Conservation (phyloP, 2,797 vertebrate genomes). For the Alfaro cultratus region DNA sequence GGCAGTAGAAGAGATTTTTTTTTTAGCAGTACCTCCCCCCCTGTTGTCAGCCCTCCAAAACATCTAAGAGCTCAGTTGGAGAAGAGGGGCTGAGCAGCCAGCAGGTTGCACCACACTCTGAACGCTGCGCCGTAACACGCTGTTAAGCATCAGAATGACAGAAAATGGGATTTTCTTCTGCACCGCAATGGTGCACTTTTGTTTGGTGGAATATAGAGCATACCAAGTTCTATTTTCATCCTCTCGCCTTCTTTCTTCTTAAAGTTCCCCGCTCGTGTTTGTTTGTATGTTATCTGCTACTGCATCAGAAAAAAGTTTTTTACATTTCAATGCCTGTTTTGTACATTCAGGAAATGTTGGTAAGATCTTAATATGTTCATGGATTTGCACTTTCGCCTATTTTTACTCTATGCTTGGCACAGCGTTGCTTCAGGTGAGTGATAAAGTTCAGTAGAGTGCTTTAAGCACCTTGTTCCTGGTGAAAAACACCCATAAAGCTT, state of each 20-base stretch:
- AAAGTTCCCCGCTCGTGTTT: not conserved
- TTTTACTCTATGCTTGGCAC: not conserved
- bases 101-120: slow-evolving; percentile 19
- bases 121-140: slow-evolving; percentile 29
- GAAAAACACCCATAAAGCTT: not conserved
- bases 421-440: not conserved
- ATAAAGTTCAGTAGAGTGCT: not conserved
- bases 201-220: not conserved
- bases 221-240: not conserved
- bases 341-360: not conserved
- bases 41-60: slow-evolving; percentile 40
- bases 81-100: slow-evolving; percentile 29
- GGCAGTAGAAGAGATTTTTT: slow-evolving; percentile 2
- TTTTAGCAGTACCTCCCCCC: slow-evolving; percentile 10
- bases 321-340: not conserved
- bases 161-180: slow-evolving; percentile 31
- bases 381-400: not conserved
- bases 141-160: slow-evolving; percentile 11
- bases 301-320: not conserved
- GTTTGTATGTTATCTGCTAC: not conserved
- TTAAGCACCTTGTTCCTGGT: not conserved
- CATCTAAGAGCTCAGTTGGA: slow-evolving; percentile 37
- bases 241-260: not conserved
- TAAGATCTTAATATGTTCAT: not conserved
- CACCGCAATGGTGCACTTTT: slow-evolving; percentile 1